Percentiles rank a stretch among this genome's conserved stretches.
phyloP scores from a whole-genome alignment of 2,797 vertebrate genomes.

The Squalus acanthias region DNA sequence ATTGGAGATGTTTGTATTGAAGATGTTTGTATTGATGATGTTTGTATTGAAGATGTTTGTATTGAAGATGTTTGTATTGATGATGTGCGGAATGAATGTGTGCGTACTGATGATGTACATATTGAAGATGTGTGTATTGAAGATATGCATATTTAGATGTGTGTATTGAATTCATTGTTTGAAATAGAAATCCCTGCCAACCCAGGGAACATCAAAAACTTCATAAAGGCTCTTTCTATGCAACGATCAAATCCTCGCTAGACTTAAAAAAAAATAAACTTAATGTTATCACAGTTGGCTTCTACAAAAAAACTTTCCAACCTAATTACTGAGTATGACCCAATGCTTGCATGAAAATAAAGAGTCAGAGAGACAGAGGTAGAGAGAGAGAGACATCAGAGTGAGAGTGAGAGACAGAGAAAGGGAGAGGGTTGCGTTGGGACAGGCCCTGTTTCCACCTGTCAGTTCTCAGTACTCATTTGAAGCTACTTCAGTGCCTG shows the following conservation, averaged over 20 bases:
- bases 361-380: not conserved
- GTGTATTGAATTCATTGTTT: not conserved
- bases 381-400: not conserved
- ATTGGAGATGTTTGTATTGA: not conserved
- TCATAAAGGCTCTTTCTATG: not conserved
- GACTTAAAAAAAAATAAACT: not conserved
- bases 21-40: not conserved
- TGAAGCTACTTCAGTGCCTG: constrained; percentile 18
- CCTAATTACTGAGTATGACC: not conserved
- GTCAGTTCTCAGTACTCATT: not conserved
- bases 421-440: not conserved
- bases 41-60: not conserved
- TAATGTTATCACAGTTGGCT: not conserved
- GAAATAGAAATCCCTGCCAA: not conserved
- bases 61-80: not conserved
- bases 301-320: not conserved
- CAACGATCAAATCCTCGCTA: not conserved
- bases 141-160: not conserved
- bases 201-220: not conserved
- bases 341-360: not conserved
- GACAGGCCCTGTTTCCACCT: not conserved
- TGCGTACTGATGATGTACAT: too few relatives aligned
- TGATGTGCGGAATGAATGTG: too few relatives aligned
- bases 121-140: not conserved
- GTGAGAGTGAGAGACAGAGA: not conserved